These are phyloP conservation scores for Alauda arvensis DNA, from an alignment of 2,797 vertebrate species.

Conservation along the genomic window DNA sequence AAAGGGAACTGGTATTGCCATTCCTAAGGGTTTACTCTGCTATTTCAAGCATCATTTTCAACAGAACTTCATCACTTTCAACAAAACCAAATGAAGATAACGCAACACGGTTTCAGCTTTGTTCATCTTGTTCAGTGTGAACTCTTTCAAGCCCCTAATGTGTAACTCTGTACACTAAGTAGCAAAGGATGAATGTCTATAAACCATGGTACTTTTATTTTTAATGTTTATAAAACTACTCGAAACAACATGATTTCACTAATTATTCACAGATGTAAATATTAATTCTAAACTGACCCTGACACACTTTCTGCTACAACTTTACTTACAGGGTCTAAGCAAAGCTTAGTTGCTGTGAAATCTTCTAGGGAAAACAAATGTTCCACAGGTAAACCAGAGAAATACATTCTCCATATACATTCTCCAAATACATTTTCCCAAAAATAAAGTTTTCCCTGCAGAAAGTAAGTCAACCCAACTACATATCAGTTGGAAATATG, in stretches of 20 bases:
- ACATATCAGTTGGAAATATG: background rate
- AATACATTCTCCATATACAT: background rate
- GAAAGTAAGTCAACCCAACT: background rate
- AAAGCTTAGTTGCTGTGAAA: background rate
- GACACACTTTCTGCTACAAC: background rate
- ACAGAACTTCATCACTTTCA: background rate
- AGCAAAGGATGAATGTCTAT: background rate
- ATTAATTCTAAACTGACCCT: conserved; percentile 15
- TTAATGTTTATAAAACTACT: background rate
- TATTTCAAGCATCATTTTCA: background rate
- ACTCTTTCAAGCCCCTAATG: background rate
- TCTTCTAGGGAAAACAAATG: background rate
- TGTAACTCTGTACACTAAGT: background rate
- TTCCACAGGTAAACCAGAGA: background rate
- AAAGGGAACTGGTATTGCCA: background rate
- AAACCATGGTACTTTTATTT: background rate
- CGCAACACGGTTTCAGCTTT: background rate
- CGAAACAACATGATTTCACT: background rate
- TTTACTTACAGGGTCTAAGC: background rate
- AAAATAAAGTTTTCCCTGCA: background rate
- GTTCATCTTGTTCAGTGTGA: background rate
- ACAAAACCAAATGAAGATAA: background rate
- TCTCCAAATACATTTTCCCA: background rate
- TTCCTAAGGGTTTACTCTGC: background rate
- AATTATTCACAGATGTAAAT: background rate